These are phyloP conservation scores for Gallinago media DNA, from an alignment of 2,113 vertebrate species.

Conservation along the genomic window DNA sequence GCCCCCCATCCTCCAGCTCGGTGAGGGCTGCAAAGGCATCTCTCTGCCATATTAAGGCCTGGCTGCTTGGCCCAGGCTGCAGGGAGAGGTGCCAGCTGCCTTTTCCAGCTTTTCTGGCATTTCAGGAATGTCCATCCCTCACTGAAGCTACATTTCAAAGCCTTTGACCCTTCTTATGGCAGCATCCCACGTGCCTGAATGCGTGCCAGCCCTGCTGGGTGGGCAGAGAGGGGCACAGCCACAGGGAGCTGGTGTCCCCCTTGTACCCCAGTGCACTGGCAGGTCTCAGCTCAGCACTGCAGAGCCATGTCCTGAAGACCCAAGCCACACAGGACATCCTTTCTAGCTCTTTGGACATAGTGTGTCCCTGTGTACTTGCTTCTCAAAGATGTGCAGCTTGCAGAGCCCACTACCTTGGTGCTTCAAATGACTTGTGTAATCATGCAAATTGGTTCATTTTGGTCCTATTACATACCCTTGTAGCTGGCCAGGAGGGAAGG, in stretches of 20 bases:
- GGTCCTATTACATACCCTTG: rapidly evolving
- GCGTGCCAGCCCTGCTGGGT: background rate
- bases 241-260: background rate
- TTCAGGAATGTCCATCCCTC: slow-evolving; percentile 29
- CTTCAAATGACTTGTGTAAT: background rate
- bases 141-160: slow-evolving; percentile 22
- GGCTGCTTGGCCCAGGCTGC: background rate
- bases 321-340: rapidly evolving
- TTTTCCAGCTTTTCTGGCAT: slow-evolving; percentile 43
- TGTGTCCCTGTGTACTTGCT: rapidly evolving
- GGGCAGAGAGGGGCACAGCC: background rate
- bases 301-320: background rate
- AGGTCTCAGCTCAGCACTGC: background rate
- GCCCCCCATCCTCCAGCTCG: background rate
- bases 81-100: slow-evolving; percentile 40
- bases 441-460: background rate
- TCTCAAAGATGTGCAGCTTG: background rate
- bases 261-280: rapidly evolving
- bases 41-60: background rate
- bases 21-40: background rate
- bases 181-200: background rate
- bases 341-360: background rate
- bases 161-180: slow-evolving; percentile 14
- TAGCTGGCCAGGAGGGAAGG: background rate
- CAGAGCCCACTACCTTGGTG: background rate